Conservation (phyloP, 2,888 invertebrate genomes). For the Drosophila kambysellisi region DNA sequence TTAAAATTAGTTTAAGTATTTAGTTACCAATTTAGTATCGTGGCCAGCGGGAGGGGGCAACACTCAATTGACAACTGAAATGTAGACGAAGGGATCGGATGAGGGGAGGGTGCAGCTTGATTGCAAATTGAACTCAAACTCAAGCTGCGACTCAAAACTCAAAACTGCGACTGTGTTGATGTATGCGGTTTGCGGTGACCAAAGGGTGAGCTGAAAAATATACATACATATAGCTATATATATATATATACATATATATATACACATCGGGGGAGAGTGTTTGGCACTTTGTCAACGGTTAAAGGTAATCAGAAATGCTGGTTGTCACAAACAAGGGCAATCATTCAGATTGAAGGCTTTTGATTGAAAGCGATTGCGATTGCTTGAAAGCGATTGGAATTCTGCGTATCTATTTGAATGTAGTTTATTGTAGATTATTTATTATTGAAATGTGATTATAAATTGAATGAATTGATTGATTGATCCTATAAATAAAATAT, state of each 20-base stretch:
- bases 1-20: slow-evolving; percentile 82
- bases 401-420: no score
- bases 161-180: slow-evolving; percentile 52
- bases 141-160: slow-evolving; percentile 6
- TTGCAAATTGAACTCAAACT: slow-evolving; percentile 33
- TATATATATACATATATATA: neutral
- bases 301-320: slow-evolving; percentile 40
- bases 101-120: slow-evolving; percentile 10
- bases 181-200: slow-evolving; percentile 68
- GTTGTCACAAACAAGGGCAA: neutral
- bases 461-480: slow-evolving; percentile 1
- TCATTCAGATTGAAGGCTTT: neutral
- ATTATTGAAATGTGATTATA: neutral
- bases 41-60: slow-evolving; percentile 2
- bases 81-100: slow-evolving; percentile 11
- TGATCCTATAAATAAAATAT: neutral
- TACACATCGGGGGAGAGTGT: slow-evolving; percentile 35
- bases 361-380: slow-evolving; percentile 1
- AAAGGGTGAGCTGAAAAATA: slow-evolving; percentile 6
- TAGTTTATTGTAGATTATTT: neutral
- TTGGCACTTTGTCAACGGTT: slow-evolving; percentile 58
- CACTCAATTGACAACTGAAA: slow-evolving; percentile 57
- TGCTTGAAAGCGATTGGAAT: neutral
- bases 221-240: neutral
- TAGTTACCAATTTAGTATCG: slow-evolving; percentile 80